Base-by-base conservation (phyloP, 2,113 vertebrate species). In the Butorides virescens region DNA sequence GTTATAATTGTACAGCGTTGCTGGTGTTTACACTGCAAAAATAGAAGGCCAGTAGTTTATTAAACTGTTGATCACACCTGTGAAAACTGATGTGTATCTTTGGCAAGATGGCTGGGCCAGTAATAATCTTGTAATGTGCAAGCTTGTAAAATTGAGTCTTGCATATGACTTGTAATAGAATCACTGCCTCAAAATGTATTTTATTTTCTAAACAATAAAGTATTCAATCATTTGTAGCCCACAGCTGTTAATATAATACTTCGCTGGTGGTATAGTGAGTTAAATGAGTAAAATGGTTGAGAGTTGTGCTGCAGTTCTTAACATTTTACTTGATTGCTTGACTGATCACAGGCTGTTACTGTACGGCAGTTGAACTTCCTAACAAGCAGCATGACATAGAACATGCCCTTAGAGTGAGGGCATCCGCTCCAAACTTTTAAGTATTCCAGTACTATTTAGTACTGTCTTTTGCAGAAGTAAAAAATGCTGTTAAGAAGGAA, bases 1-100 rank as follows among this genome's bases (percentile, higher is more conserved):
- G 1, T 25, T 47, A 0, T 18, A 10, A 32, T 15, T 49, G 44
- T 58, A 30, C 21, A 0, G 3, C 10, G 9, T 7, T 42, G 18
- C 18, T 55, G 9, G 29, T 5, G 3, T 42, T 52, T 25, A 12
- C 9, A 4, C 23, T 5, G 39, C n/a, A 78, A 2, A n/a, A 70
- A 7, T 4, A 32, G 47, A 26, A 26, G 16, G 5, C 4, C 20
- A 0, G 4, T 27, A 11, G 4, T 52, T 83, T 39, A n/a, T 6
- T 26, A 17, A 25, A 7, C 26, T 79, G 15, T 65, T 74, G 18
- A 30, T 71, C 13, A 8, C 36, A 32, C 7, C 36, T 3, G 0
- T 55, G 39, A 20, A 62, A 86, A 18, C 15, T 61, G 12, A 8
- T 42, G 2, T 22, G 25, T 62, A 3, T 46, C 8, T 32, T 10